Conservation (phyloP, 2,888 invertebrate genomes). For the Cheilosia urbana region DNA sequence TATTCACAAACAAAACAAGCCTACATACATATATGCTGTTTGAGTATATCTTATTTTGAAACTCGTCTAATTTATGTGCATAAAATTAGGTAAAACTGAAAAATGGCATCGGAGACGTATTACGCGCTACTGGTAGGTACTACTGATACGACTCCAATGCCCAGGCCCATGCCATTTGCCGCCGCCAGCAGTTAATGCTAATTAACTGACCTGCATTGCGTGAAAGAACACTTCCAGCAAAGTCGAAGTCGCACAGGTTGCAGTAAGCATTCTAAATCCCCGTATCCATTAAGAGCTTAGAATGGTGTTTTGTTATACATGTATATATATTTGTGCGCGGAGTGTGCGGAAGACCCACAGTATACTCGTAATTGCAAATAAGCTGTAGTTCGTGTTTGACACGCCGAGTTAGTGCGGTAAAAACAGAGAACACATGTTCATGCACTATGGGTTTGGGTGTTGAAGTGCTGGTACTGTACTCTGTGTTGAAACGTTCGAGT, state of each 20-base stretch:
- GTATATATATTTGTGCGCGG: neutral
- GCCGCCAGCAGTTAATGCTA: slow-evolving; percentile 62
- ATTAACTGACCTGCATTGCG: slow-evolving; percentile 74
- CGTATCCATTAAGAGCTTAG: slow-evolving; percentile 60
- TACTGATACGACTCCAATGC: neutral
- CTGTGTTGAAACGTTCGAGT: slow-evolving; percentile 12
- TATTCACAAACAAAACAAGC: slow-evolving; percentile 51
- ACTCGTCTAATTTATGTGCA: slow-evolving; percentile 67
- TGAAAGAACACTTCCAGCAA: slow-evolving; percentile 56
- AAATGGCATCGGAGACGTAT: neutral
- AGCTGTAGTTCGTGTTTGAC: slow-evolving; percentile 67
- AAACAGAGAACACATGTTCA: slow-evolving; percentile 41
- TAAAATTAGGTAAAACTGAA: slow-evolving; percentile 40
- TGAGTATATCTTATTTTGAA: slow-evolving; percentile 62
- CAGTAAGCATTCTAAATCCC: slow-evolving; percentile 64
- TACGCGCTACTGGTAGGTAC: neutral
- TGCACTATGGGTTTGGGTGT: slow-evolving; percentile 1
- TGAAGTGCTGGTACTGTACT: neutral
- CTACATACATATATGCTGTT: neutral
- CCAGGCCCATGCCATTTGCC: neutral
- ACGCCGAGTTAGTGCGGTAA: slow-evolving; percentile 35
- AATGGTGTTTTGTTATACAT: slow-evolving; percentile 5
- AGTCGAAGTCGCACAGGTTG: neutral
- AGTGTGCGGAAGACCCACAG: slow-evolving; percentile 34
- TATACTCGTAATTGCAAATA: slow-evolving; percentile 48